A percentile compares a stretch with the other conserved stretches of the same genome.
These are phyloP conservation scores for Diabrotica virgifera DNA, from an alignment of 1,140 invertebrate species.

Conservation along the genomic window DNA sequence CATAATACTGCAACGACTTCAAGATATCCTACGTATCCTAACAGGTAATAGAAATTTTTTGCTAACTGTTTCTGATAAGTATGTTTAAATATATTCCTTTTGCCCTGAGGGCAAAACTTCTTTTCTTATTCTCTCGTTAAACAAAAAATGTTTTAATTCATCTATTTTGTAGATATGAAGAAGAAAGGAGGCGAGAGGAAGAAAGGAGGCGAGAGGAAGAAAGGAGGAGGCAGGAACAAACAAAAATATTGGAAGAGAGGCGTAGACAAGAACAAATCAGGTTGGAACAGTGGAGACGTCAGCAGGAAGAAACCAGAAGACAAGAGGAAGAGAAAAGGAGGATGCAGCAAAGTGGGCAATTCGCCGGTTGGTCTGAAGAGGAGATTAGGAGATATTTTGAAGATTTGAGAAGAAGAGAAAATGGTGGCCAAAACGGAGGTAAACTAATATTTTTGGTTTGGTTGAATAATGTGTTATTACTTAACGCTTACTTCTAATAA, in stretches of 20 bases:
- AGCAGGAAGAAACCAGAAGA: slow-evolving; percentile 4
- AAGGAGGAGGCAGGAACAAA: slow-evolving; percentile 15
- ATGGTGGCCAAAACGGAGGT: background rate
- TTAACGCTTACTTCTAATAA: too few relatives aligned
- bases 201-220: slow-evolving; percentile 23
- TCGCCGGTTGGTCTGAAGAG: background rate
- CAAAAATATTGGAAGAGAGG: slow-evolving; percentile 9
- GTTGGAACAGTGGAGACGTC: background rate
- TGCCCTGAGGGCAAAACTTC: too few relatives aligned
- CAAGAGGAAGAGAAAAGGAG: slow-evolving; percentile 10
- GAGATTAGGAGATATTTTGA: slow-evolving; percentile 5
- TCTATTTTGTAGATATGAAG: slow-evolving; percentile 9
- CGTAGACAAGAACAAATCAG: background rate
- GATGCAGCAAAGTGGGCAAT: background rate
- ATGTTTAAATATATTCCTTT: too few relatives aligned
- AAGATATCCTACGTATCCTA: background rate
- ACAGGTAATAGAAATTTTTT: background rate
- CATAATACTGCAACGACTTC: background rate
- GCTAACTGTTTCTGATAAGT: background rate
- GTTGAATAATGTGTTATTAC: too few relatives aligned
- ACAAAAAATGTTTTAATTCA: too few relatives aligned
- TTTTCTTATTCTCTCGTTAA: too few relatives aligned
- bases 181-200: slow-evolving; percentile 21
- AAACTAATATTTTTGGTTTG: background rate
- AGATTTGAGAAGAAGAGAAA: background rate